These are phyloP conservation scores for Plusia festucae DNA, from an alignment of 2,888 invertebrate genomes.

Conservation along the genomic window DNA sequence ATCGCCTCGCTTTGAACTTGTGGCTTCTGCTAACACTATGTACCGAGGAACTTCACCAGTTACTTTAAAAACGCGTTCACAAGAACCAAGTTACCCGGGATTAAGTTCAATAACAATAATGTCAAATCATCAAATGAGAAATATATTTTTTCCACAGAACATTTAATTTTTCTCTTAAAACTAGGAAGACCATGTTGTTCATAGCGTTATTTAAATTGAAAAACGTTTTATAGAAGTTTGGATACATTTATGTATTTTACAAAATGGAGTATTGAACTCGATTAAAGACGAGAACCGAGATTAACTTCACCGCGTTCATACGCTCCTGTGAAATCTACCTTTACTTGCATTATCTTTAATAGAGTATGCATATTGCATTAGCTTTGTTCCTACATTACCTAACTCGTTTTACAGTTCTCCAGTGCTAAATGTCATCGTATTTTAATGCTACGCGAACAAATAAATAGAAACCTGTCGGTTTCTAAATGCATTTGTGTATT, in stretches of 20 bases:
- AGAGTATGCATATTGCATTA: slow-evolving; percentile 61
- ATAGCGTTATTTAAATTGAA: too few species aligned
- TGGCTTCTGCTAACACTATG: slow-evolving; percentile 46
- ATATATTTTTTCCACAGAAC: too few species aligned
- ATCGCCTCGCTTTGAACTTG: slow-evolving; percentile 59
- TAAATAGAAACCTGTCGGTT: slow-evolving; percentile 20
- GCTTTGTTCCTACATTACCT: slow-evolving; percentile 47
- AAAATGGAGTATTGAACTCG: too few species aligned
- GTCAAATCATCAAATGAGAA: too few species aligned
- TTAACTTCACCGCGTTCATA: neutral
- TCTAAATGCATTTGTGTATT: slow-evolving; percentile 15
- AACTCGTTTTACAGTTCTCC: slow-evolving; percentile 31
- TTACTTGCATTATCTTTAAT: slow-evolving; percentile 56
- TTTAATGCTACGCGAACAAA: slow-evolving; percentile 25
- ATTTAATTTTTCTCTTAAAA: too few species aligned
- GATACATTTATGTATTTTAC: too few species aligned
- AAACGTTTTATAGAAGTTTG: too few species aligned
- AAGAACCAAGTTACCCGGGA: neutral
- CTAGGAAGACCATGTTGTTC: too few species aligned
- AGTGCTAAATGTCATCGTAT: slow-evolving; percentile 50
- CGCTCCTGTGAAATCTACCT: neutral
- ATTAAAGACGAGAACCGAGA: neutral
- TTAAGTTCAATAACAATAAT: too few species aligned
- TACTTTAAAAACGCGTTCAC: neutral
- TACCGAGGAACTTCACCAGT: slow-evolving; percentile 5